Conservation (phyloP, 2,888 invertebrate species). For the Drosophila acutilabella region DNA sequence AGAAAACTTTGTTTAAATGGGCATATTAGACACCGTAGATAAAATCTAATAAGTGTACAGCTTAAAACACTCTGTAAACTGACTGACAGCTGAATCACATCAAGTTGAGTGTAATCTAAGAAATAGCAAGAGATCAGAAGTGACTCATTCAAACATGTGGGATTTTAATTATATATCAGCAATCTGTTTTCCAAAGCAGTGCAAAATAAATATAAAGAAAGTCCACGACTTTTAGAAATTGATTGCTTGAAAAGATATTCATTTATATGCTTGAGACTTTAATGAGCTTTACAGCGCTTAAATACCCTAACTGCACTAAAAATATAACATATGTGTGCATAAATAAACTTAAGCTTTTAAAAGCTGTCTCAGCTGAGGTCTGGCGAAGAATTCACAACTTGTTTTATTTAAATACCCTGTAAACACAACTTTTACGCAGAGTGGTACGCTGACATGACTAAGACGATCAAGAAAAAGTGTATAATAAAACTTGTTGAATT, state of each 20-base stretch:
- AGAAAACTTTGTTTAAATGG: background rate
- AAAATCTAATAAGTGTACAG: background rate
- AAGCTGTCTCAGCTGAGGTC: background rate
- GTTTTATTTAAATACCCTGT: background rate
- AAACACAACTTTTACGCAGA: background rate
- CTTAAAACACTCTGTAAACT: background rate
- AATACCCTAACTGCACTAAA: background rate
- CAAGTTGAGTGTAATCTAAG: no score
- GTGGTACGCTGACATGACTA: background rate
- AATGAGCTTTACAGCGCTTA: background rate
- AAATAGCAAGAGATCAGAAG: no score
- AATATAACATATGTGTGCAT: background rate
- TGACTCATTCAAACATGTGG: no score
- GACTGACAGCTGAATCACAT: no score
- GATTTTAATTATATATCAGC: no score
- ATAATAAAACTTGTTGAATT: no score
- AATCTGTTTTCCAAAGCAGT: no score
- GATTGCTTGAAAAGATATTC: no score
- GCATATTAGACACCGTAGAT: background rate
- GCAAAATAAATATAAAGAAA: no score
- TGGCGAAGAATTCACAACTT: background rate
- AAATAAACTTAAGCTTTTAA: background rate
- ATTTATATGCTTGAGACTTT: no score
- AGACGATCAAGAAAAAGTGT: background rate
- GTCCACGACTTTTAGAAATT: no score